Evolutionary conservation across 2,888 invertebrate species (phyloP).

Genomic region (Lysandra coridon): DNA sequence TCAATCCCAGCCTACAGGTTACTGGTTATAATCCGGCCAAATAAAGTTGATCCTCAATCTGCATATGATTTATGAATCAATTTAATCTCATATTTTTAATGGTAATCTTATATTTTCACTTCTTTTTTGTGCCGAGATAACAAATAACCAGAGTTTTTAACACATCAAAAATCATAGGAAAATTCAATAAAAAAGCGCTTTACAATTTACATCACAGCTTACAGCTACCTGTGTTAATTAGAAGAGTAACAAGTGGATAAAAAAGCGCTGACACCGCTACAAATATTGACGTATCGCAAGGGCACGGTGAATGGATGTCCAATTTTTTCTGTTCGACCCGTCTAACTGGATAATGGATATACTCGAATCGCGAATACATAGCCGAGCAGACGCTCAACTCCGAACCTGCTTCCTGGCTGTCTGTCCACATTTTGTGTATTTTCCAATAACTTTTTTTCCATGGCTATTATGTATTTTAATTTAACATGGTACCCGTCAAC

Average conservation of each 20-base stretch:
- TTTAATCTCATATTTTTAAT: too few species aligned
- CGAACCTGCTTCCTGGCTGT: not conserved
- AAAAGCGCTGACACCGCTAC: conserved; percentile 36
- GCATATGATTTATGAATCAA: too few species aligned
- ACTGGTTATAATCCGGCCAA: too few species aligned
- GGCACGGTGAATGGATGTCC: conserved; percentile 42
- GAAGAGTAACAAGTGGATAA: conserved; percentile 32
- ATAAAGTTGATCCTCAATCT: too few species aligned
- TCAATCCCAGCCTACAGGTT: too few species aligned
- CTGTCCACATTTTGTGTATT: too few species aligned
- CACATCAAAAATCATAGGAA: not conserved
- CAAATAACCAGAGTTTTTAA: not conserved
- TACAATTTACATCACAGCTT: not conserved
- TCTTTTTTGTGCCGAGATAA: not conserved
- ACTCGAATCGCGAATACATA: not conserved
- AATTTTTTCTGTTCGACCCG: conserved; percentile 39
- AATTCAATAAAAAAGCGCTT: not conserved
- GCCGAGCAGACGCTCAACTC: not conserved
- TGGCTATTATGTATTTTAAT: too few species aligned
- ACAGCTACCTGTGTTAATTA: conserved; percentile 21
- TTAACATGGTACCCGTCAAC: too few species aligned
- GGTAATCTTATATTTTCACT: too few species aligned
- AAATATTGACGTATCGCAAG: conserved; percentile 36
- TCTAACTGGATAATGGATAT: conserved; percentile 34
- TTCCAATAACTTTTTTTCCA: too few species aligned